Conservation (phyloP, 2,888 invertebrate species). For the Dusona sp. region DNA sequence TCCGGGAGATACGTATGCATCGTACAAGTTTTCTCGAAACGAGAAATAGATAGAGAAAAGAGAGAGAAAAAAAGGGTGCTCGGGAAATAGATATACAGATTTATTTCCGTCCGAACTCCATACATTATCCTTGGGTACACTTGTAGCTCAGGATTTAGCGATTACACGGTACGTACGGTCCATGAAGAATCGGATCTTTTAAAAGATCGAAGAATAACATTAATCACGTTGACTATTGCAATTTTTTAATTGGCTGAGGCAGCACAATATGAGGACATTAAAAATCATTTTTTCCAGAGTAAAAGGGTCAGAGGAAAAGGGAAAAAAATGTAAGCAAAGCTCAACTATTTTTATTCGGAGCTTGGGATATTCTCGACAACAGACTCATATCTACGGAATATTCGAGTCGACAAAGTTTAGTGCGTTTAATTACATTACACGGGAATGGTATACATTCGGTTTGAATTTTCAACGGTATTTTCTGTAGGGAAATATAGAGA, state of each 20-base stretch:
- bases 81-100: constrained; percentile 47
- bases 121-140: constrained; percentile 19
- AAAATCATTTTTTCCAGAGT: background rate
- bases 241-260: background rate
- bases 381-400: too few relatives aligned
- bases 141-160: constrained; percentile 43
- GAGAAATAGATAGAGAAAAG: constrained; percentile 19
- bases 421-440: background rate
- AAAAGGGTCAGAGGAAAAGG: background rate
- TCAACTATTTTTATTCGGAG: background rate
- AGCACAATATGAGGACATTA: background rate
- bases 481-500: background rate
- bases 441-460: background rate
- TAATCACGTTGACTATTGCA: background rate
- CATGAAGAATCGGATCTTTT: background rate
- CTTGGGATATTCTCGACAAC: background rate
- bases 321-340: background rate
- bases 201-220: background rate
- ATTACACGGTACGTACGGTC: background rate
- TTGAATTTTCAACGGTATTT: background rate
- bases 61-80: background rate
- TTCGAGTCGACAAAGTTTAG: background rate
- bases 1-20: constrained; percentile 25
- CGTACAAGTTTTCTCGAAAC: constrained; percentile 30
- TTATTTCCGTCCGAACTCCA: constrained; percentile 44